Conservation (phyloP, 2,888 invertebrate genomes). For the Pelosia muscerda region DNA sequence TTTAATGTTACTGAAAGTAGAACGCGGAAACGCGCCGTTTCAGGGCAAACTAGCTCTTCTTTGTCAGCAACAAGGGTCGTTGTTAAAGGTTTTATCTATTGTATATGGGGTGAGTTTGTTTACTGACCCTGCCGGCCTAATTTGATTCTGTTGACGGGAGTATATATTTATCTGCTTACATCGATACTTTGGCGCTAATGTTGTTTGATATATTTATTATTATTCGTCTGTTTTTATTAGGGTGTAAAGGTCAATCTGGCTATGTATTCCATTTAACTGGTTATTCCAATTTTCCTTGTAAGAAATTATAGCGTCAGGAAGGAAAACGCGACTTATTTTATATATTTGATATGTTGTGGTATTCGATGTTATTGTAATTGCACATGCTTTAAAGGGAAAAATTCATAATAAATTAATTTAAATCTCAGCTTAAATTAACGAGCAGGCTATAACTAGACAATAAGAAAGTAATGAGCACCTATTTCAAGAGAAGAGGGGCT, state of each 20-base stretch:
- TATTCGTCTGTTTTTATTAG: conserved; percentile 14
- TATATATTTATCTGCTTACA: conserved; percentile 17
- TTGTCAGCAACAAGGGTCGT: conserved; percentile 46
- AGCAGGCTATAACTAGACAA: background rate
- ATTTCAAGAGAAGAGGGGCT: no score
- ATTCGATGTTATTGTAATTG: background rate
- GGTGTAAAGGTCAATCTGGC: conserved; percentile 2
- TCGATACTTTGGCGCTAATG: conserved; percentile 9
- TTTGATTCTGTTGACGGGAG: conserved; percentile 60
- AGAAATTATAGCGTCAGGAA: background rate
- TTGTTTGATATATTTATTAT: conserved; percentile 19
- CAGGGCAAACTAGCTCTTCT: conserved; percentile 58
- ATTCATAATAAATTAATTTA: no score
- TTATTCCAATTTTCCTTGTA: background rate
- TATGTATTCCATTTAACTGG: background rate
- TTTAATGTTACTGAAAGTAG: conserved; percentile 79
- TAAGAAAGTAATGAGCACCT: no score
- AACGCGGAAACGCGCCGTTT: conserved; percentile 65
- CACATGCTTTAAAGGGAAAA: no score
- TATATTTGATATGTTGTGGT: background rate
- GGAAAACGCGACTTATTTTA: no score
- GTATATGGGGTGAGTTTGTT: conserved; percentile 67
- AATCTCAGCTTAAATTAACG: background rate
- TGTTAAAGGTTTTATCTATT: conserved; percentile 51
- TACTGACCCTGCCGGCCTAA: conserved; percentile 62